These are phyloP conservation scores for Lynx canadensis DNA, from an alignment of 2,113 vertebrate genomes.

Conservation along the genomic window DNA sequence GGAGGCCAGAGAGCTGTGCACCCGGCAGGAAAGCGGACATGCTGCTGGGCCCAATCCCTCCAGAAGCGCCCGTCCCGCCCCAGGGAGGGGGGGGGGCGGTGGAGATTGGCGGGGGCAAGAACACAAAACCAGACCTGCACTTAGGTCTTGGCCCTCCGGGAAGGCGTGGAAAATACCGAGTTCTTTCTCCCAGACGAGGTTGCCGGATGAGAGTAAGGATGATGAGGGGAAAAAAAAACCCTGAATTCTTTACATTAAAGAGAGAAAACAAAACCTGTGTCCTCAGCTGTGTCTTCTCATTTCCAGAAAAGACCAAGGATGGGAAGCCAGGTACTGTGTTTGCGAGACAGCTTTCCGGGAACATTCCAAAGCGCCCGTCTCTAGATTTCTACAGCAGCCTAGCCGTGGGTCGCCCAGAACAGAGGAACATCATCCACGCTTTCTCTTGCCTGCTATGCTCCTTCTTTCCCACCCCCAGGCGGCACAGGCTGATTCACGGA, in stretches of 20 bases:
- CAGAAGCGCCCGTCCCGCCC: rapidly evolving
- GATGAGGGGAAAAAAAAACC: background rate
- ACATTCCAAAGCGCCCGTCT: rapidly evolving
- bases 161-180: rapidly evolving
- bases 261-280: background rate
- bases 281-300: background rate
- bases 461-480: rapidly evolving
- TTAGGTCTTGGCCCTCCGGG: background rate
- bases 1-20: rapidly evolving
- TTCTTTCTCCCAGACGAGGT: rapidly evolving
- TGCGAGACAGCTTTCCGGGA: background rate
- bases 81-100: too few species aligned
- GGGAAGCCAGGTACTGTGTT: rapidly evolving
- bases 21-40: rapidly evolving
- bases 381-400: background rate
- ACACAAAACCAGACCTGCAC: rapidly evolving
- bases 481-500: rapidly evolving
- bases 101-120: rapidly evolving
- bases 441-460: rapidly evolving
- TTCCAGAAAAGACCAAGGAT: background rate
- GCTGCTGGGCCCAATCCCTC: rapidly evolving
- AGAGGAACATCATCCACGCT: rapidly evolving
- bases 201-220: background rate
- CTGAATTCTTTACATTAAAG: background rate
- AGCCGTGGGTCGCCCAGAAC: too few species aligned